Conservation (phyloP, 2,888 invertebrate species). For the Athalia cordata region DNA sequence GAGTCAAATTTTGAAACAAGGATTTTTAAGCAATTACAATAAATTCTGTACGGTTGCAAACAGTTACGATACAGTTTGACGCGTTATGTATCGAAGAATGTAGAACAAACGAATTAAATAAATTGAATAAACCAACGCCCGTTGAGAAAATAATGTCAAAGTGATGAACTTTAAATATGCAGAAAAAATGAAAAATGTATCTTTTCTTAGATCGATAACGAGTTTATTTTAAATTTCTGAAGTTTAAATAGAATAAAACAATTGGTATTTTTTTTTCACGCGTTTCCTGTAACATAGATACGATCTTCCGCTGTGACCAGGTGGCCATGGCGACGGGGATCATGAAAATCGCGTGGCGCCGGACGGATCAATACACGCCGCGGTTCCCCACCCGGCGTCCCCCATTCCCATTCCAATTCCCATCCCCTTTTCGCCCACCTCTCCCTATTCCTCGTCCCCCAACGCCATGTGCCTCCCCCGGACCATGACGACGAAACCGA, state of each 20-base stretch:
- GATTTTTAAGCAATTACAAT: too few species aligned
- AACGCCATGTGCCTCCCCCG: not conserved
- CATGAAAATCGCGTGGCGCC: constrained; percentile 72
- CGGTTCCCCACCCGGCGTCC: not conserved
- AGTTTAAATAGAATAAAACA: not conserved
- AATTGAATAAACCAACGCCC: too few species aligned
- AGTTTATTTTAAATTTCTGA: too few species aligned
- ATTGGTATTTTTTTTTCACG: not conserved
- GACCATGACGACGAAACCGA: not conserved
- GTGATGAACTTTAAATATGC: too few species aligned
- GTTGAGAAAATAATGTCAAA: too few species aligned
- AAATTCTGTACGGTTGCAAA: too few species aligned
- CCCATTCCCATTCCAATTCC: constrained; percentile 48
- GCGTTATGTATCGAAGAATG: too few species aligned
- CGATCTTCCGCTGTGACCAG: constrained; percentile 69
- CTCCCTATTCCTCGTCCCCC: constrained; percentile 27
- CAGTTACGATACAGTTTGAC: too few species aligned
- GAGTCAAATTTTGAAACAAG: too few species aligned
- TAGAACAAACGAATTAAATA: too few species aligned
- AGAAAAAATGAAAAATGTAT: too few species aligned
- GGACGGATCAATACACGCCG: constrained; percentile 70
- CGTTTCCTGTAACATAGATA: constrained; percentile 59
- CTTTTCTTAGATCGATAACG: too few species aligned
- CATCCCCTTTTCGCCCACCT: constrained; percentile 55
- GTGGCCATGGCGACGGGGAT: constrained; percentile 73